Percentiles rank a stretch among this genome's conserved stretches.
phyloP scores from a whole-genome alignment of 2,888 invertebrate genomes.

The Nomada hirtipes region DNA sequence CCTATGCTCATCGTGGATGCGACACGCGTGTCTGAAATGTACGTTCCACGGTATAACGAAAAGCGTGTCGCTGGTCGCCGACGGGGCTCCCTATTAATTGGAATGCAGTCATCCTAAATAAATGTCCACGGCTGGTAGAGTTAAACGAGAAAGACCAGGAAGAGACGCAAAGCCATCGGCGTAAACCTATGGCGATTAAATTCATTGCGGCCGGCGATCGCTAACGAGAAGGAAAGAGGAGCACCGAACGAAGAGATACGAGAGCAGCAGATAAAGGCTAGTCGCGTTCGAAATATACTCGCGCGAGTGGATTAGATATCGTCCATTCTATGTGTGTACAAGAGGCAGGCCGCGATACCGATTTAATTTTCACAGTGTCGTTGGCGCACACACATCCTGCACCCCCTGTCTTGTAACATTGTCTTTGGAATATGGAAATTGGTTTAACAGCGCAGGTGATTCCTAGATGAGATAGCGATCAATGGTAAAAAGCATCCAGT shows the following conservation, averaged over 20 bases:
- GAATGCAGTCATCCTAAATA: slow-evolving; percentile 63
- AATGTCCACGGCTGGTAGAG: slow-evolving; percentile 44
- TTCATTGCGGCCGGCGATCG: slow-evolving; percentile 69
- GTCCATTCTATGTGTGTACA: neutral
- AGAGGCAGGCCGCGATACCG: slow-evolving; percentile 21
- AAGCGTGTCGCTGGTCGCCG: neutral
- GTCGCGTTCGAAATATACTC: slow-evolving; percentile 54
- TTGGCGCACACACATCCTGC: neutral
- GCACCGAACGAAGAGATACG: slow-evolving; percentile 42
- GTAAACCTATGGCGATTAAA: slow-evolving; percentile 64
- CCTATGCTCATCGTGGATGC: neutral
- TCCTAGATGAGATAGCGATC: slow-evolving; percentile 54
- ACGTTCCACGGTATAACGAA: neutral
- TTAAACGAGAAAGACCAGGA: slow-evolving; percentile 23
- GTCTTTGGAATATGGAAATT: slow-evolving; percentile 63
- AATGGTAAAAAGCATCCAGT: slow-evolving; percentile 43
- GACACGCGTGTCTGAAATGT: neutral
- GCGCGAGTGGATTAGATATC: slow-evolving; percentile 63
- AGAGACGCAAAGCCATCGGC: neutral
- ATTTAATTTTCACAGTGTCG: slow-evolving; percentile 57
- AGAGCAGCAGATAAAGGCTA: slow-evolving; percentile 53
- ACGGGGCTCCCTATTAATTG: slow-evolving; percentile 72
- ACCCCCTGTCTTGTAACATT: slow-evolving; percentile 54
- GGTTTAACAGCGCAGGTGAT: slow-evolving; percentile 49
- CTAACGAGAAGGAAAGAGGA: slow-evolving; percentile 64